phyloP scores from a whole-genome alignment of 2,797 vertebrate genomes.

The Otolemur crassicaudatus region DNA sequence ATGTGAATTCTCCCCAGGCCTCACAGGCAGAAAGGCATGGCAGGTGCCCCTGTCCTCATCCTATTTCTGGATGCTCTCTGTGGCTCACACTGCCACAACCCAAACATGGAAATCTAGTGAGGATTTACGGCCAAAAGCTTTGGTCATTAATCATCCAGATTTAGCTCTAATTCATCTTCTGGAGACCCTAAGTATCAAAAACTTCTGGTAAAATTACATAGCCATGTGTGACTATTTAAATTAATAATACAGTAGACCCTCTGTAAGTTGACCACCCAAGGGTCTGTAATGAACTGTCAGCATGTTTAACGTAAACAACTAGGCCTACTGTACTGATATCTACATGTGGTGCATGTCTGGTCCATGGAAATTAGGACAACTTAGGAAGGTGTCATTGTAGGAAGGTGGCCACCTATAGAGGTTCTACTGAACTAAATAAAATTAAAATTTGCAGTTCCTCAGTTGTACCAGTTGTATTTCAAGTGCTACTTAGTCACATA shows the following conservation, averaged over 20 bases:
- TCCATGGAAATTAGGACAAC: too few relatives aligned
- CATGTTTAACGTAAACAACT: too few relatives aligned
- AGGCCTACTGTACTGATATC: too few relatives aligned
- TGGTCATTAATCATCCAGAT: not conserved
- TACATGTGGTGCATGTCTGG: too few relatives aligned
- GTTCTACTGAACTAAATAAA: not conserved
- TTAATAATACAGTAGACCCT: not conserved
- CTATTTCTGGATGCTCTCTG: not conserved
- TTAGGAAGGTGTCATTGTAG: too few relatives aligned
- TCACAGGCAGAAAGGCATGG: not conserved
- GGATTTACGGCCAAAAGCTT: not conserved
- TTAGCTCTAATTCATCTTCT: not conserved
- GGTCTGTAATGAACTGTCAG: too few relatives aligned
- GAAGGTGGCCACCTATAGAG: too few relatives aligned
- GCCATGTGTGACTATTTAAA: conserved; percentile 24
- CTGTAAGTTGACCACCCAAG: too few relatives aligned
- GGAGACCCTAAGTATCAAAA: not conserved
- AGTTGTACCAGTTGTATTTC: not conserved
- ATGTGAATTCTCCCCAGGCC: not conserved
- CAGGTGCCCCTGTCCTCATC: not conserved
- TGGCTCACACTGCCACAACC: not conserved
- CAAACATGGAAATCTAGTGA: not conserved
- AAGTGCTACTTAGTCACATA: not conserved
- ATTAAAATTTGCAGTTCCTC: not conserved
- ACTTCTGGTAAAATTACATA: not conserved